Conservation (phyloP, 2,888 invertebrate genomes). For the Endotricha flammealis region DNA sequence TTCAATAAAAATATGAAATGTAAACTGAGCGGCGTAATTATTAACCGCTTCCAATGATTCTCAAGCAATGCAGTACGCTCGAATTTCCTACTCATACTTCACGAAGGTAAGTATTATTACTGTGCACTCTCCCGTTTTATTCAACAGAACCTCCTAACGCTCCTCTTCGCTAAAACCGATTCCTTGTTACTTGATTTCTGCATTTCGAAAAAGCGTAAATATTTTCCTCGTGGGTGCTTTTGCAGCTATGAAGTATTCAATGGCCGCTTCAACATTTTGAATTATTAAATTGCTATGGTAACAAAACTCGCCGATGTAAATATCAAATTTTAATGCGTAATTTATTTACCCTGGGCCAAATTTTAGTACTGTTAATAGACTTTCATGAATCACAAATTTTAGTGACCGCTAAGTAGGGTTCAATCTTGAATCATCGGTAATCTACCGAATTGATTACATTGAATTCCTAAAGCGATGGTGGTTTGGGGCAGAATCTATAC, state of each 20-base stretch:
- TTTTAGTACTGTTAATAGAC: constrained; percentile 12
- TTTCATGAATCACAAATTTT: constrained; percentile 11
- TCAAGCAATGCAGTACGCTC: constrained; percentile 31
- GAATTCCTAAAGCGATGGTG: constrained; percentile 22
- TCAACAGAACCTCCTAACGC: constrained; percentile 61
- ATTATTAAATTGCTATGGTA: constrained; percentile 58
- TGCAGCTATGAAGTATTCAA: constrained; percentile 62
- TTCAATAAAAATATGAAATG: constrained; percentile 16
- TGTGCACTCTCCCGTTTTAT: constrained; percentile 59
- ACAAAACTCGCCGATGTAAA: constrained; percentile 29
- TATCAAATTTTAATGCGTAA: constrained; percentile 26
- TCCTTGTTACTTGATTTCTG: constrained; percentile 77
- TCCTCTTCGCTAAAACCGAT: constrained; percentile 71
- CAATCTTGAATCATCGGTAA: constrained; percentile 8
- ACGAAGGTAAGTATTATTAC: constrained; percentile 63
- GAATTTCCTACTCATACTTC: constrained; percentile 51
- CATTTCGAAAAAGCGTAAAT: constrained; percentile 76
- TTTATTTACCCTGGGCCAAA: constrained; percentile 15
- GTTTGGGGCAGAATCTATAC: constrained; percentile 23
- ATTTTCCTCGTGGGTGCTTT: constrained; percentile 72
- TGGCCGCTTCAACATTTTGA: constrained; percentile 50
- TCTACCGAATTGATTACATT: constrained; percentile 8
- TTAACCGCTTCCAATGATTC: constrained; percentile 28
- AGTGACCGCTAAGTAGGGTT: constrained; percentile 1
- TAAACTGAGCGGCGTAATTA: constrained; percentile 19